Evolutionary conservation across 2,797 vertebrate genomes (phyloP).

Genomic region (Naso thynnoides): DNA sequence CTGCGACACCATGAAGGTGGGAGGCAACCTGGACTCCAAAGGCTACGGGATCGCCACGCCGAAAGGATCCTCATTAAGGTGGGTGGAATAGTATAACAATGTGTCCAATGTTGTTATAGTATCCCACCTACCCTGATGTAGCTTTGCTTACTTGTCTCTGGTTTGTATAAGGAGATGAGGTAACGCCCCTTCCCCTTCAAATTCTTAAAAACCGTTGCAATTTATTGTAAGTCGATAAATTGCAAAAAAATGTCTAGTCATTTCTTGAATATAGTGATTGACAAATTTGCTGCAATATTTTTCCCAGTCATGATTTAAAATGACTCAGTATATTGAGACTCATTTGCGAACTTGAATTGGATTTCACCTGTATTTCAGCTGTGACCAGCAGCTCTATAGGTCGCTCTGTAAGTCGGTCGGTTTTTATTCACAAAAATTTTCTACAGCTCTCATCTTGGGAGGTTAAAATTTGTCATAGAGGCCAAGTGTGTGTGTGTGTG

Average conservation of each 20-base stretch:
- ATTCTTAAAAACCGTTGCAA: constrained; percentile 76
- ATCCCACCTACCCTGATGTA: constrained; percentile 99
- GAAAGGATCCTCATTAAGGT: constrained; percentile 99
- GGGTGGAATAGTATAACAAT: constrained; percentile 99
- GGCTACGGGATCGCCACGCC: constrained; percentile 99
- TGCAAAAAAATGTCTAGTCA: constrained; percentile 73
- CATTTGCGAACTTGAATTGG: constrained; percentile 33
- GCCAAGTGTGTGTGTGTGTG: too few species aligned
- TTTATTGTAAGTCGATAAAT: constrained; percentile 87
- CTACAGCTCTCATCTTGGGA: too few species aligned
- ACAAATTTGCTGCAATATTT: constrained; percentile 46
- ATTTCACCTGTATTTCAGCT: constrained; percentile 51
- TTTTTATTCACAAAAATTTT: too few species aligned
- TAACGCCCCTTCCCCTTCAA: constrained; percentile 81
- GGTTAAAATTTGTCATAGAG: too few species aligned
- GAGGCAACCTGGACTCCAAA: constrained; percentile 99
- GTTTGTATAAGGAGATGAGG: constrained; percentile 98
- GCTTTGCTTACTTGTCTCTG: constrained; percentile 97
- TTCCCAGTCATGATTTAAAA: constrained; percentile 30
- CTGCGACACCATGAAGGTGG: constrained; percentile 99
- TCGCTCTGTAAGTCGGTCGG: too few species aligned
- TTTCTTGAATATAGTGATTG: constrained; percentile 44
- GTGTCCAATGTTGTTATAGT: constrained; percentile 99
- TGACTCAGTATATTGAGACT: constrained; percentile 38
- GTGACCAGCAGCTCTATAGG: too few species aligned